phyloP scores from a whole-genome alignment of 1,140 invertebrate species.

The Drosophila murphyi region DNA sequence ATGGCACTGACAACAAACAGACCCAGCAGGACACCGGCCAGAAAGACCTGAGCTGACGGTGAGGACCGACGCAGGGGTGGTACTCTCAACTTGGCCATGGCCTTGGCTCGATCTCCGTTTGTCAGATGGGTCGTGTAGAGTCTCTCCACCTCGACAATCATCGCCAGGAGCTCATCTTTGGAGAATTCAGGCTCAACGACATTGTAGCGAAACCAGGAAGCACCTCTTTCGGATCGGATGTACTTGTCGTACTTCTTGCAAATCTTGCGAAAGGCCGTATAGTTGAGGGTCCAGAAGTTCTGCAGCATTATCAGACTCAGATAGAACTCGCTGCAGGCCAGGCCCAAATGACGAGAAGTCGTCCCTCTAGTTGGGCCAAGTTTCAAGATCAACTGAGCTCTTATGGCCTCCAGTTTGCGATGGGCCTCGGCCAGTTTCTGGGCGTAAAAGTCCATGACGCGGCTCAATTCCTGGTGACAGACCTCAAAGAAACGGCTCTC shows the following conservation, averaged over 20 bases:
- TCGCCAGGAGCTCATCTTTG: conserved; percentile 9
- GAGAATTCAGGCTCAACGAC: background rate
- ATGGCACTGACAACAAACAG: conserved; percentile 87
- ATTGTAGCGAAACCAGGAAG: conserved; percentile 28
- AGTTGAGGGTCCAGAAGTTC: conserved; percentile 97
- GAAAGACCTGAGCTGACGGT: conserved; percentile 87
- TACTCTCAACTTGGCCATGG: conserved; percentile 90
- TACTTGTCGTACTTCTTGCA: conserved; percentile 99
- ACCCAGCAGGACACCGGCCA: conserved; percentile 87
- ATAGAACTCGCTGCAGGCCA: conserved; percentile 99
- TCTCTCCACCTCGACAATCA: conserved; percentile 89
- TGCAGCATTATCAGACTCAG: conserved; percentile 96
- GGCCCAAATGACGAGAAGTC: conserved; percentile 90
- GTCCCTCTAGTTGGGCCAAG: conserved; percentile 17
- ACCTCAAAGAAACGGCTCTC: conserved; percentile 96
- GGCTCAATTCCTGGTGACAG: conserved; percentile 95
- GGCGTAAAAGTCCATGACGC: conserved; percentile 98
- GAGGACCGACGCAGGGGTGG: conserved; percentile 89
- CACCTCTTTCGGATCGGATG: conserved; percentile 21
- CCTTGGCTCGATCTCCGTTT: conserved; percentile 88
- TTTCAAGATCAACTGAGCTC: conserved; percentile 10
- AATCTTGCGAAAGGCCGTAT: conserved; percentile 99
- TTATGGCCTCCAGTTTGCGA: conserved; percentile 84
- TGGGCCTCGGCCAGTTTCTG: conserved; percentile 97
- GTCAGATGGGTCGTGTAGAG: conserved; percentile 88